phyloP scores from a whole-genome alignment of 1,140 invertebrate species.

The Drosophila equinoxialis region DNA sequence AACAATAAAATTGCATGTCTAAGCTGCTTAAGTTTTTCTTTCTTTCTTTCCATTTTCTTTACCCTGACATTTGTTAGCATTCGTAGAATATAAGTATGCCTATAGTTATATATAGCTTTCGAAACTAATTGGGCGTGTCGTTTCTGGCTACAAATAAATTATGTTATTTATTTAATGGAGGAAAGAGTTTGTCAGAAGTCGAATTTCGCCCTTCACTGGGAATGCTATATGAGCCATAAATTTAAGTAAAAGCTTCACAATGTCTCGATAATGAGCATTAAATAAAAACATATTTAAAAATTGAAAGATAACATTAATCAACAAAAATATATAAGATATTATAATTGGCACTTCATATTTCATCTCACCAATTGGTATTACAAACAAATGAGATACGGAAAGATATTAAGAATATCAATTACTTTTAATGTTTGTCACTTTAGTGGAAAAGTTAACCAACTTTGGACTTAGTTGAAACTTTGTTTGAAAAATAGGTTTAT shows the following conservation, averaged over 20 bases:
- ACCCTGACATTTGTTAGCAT: background rate
- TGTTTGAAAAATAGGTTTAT: no score
- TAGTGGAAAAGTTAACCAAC: no score
- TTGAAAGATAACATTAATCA: slow-evolving; percentile 14
- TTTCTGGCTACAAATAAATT: slow-evolving; percentile 8
- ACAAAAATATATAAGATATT: no score
- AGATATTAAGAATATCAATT: no score
- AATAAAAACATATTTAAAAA: background rate
- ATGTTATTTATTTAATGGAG: slow-evolving; percentile 25
- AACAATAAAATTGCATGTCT: slow-evolving; percentile 32
- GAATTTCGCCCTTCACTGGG: background rate
- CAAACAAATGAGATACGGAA: no score
- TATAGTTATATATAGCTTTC: slow-evolving; percentile 2
- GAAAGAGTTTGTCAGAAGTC: background rate
- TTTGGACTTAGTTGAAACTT: no score
- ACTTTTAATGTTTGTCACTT: no score
- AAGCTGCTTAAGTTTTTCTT: slow-evolving; percentile 27
- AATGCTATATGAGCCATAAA: slow-evolving; percentile 20
- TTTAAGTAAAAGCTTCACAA: slow-evolving; percentile 14
- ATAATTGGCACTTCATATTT: no score
- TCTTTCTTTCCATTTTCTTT: background rate
- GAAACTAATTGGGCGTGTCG: slow-evolving; percentile 29
- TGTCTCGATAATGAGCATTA: background rate
- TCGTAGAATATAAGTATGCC: slow-evolving; percentile 2
- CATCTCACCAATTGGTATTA: no score